Percentiles rank a stretch among this genome's conserved stretches.
phyloP scores from a whole-genome alignment of 2,113 vertebrate genomes.

The Mus spicilegus region DNA sequence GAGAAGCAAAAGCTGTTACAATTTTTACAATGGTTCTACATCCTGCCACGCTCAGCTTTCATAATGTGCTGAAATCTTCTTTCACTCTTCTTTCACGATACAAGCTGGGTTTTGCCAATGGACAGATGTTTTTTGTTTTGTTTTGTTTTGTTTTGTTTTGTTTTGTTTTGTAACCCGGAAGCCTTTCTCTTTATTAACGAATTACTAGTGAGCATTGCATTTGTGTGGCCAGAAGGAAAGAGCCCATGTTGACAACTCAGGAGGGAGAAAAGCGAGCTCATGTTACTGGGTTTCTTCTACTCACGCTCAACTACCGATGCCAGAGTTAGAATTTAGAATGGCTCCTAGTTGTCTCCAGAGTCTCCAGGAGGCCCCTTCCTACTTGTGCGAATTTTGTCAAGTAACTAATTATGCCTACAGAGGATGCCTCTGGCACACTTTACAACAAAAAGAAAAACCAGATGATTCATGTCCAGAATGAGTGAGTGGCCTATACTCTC shows the following conservation, averaged over 20 bases:
- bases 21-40: constrained; percentile 7
- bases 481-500: constrained; percentile 48
- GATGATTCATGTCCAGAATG: constrained; percentile 49
- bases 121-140: constrained; percentile 79
- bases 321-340: constrained; percentile 38
- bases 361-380: constrained; percentile 7
- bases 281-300: constrained; percentile 48
- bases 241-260: constrained; percentile 22
- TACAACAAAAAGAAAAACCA: constrained; percentile 56
- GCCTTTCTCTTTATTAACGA: constrained; percentile 73
- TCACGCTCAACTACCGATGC: constrained; percentile 22
- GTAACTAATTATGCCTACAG: constrained; percentile 36
- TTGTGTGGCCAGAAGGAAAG: constrained; percentile 50
- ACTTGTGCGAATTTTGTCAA: background rate
- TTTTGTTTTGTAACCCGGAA: constrained; percentile 54
- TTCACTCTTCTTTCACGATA: constrained; percentile 57
- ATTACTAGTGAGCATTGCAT: constrained; percentile 67
- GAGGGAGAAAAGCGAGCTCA: background rate
- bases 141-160: too few relatives aligned
- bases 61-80: constrained; percentile 49
- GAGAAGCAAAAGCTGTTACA: constrained; percentile 13
- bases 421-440: constrained; percentile 45
- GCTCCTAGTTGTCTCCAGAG: constrained; percentile 20
- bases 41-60: constrained; percentile 64
- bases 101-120: constrained; percentile 68